Percentiles rank a stretch among this genome's conserved stretches.
Conservation (phyloP, 1,140 invertebrate genomes). For the Adoxophyes honmai region DNA sequence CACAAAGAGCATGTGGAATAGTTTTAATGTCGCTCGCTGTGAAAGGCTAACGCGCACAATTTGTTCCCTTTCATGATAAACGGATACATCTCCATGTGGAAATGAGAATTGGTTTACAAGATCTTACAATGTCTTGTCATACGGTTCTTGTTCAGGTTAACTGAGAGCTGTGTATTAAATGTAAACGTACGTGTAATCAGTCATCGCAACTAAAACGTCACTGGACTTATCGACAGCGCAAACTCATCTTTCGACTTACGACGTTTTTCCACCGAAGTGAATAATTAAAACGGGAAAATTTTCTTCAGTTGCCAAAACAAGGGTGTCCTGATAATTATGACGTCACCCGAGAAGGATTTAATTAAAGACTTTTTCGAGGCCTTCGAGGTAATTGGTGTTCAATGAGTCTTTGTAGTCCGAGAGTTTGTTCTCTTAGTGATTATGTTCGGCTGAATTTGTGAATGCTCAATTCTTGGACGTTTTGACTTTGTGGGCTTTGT, state of each 20-base stretch:
- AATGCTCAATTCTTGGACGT: neutral
- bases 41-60: neutral
- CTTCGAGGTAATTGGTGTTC: slow-evolving; percentile 72
- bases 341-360: slow-evolving; percentile 76
- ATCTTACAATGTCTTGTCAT: too few species aligned
- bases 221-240: slow-evolving; percentile 16
- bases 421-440: slow-evolving; percentile 55
- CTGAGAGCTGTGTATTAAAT: too few species aligned
- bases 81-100: too few species aligned
- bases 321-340: slow-evolving; percentile 72
- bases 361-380: slow-evolving; percentile 71
- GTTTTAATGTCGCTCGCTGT: too few species aligned
- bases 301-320: slow-evolving; percentile 69
- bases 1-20: neutral
- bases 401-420: slow-evolving; percentile 71
- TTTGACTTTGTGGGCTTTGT: neutral
- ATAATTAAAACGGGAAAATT: slow-evolving; percentile 61
- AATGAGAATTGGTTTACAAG: too few species aligned
- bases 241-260: slow-evolving; percentile 1
- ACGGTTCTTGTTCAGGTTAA: too few species aligned
- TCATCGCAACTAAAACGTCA: too few species aligned
- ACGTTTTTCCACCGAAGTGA: slow-evolving; percentile 27
- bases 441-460: slow-evolving; percentile 37
- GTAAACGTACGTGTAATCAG: too few species aligned
- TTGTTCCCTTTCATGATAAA: neutral